These are phyloP conservation scores for Arizona elegans DNA, from an alignment of 2,113 vertebrate genomes.

Conservation along the genomic window DNA sequence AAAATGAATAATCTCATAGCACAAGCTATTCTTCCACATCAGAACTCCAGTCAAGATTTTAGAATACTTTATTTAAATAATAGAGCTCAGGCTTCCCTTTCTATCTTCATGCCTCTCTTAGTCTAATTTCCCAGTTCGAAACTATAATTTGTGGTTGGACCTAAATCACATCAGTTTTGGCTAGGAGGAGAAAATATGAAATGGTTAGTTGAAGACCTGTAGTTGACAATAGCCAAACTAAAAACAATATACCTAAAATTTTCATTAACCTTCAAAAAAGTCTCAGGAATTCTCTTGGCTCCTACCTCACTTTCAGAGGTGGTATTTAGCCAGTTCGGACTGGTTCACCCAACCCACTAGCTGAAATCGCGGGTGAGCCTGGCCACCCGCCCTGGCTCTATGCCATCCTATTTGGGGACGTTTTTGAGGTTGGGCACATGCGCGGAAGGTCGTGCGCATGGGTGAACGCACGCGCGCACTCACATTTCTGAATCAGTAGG, in stretches of 20 bases:
- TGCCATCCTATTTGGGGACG: too few relatives aligned
- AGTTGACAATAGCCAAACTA: neutral
- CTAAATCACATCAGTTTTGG: neutral
- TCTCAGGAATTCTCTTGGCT: neutral
- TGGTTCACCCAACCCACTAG: too few relatives aligned
- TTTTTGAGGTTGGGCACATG: too few relatives aligned
- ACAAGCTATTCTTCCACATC: neutral
- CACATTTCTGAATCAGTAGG: too few relatives aligned
- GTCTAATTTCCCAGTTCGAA: neutral
- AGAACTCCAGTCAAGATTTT: neutral
- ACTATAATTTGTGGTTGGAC: neutral
- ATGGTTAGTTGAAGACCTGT: neutral
- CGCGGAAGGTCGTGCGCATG: too few relatives aligned
- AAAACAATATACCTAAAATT: neutral
- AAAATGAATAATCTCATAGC: neutral
- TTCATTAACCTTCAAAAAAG: neutral
- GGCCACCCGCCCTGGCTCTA: too few relatives aligned
- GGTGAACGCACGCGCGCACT: too few relatives aligned
- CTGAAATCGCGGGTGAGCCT: too few relatives aligned
- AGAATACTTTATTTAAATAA: neutral
- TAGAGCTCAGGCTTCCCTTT: neutral
- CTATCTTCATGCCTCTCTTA: neutral
- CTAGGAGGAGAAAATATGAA: neutral
- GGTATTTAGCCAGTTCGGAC: too few relatives aligned
- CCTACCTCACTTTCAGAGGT: neutral